Conservation (phyloP, 2,113 vertebrate genomes). For the Copsychus sechellarum region DNA sequence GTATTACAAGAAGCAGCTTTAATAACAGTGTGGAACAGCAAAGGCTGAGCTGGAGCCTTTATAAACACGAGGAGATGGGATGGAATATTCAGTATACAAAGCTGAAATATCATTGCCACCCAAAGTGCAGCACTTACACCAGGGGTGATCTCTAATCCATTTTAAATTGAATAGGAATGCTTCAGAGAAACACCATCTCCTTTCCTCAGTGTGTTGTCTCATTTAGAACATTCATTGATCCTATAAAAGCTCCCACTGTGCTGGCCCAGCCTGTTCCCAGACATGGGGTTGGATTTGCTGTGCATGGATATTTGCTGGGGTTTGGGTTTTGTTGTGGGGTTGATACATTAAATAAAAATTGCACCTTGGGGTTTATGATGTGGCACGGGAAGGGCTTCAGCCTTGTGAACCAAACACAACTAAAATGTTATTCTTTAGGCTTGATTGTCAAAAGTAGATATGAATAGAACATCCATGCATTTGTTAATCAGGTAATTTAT, state of each 20-base stretch:
- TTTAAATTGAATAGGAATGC: constrained; percentile 35
- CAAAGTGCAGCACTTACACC: constrained; percentile 12
- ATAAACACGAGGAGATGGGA: not conserved
- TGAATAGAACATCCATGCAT: too few relatives aligned
- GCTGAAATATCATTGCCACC: constrained; percentile 1
- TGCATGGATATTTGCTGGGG: not conserved
- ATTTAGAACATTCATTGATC: not conserved
- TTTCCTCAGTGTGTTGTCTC: not conserved
- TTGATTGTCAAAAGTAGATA: not conserved
- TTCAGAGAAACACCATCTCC: not conserved
- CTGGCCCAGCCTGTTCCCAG: not conserved
- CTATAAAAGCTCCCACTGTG: not conserved
- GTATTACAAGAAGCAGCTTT: not conserved
- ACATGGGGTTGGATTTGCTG: not conserved
- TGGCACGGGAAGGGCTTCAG: not conserved
- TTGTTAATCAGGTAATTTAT: not conserved
- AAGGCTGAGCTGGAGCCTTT: not conserved
- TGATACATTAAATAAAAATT: not conserved
- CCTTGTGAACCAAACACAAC: not conserved
- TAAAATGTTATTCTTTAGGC: not conserved
- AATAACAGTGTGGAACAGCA: not conserved
- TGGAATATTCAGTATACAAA: not conserved
- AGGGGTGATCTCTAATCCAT: constrained; percentile 26
- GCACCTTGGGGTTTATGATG: not conserved
- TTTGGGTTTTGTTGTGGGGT: not conserved